These are phyloP conservation scores for Dicrurus megarhynchus DNA, from an alignment of 2,113 vertebrate genomes.

Conservation along the genomic window DNA sequence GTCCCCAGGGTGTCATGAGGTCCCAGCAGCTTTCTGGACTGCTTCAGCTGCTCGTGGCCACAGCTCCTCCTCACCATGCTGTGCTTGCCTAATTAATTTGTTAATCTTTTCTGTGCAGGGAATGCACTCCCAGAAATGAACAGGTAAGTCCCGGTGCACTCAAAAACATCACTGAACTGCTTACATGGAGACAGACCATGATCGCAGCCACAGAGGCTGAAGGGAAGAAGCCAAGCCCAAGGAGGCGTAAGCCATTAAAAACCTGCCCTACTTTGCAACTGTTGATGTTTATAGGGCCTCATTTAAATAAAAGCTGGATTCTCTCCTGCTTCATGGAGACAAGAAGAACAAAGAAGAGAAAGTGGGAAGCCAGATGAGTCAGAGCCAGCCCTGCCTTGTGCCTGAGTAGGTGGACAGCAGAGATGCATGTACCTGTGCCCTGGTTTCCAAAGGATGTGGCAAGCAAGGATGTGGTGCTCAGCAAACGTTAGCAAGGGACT, in stretches of 20 bases:
- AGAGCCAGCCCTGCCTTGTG: not conserved
- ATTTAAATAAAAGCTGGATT: slow-evolving; percentile 6
- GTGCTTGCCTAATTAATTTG: not conserved
- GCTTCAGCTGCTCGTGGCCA: not conserved
- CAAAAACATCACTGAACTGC: not conserved
- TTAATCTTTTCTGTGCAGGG: not conserved
- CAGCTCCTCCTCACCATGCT: not conserved
- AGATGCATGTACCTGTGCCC: not conserved
- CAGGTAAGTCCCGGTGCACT: not conserved
- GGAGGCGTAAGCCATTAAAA: not conserved
- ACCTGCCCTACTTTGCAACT: not conserved
- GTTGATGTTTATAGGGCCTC: not conserved
- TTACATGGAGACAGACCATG: not conserved
- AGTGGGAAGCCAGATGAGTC: slow-evolving; percentile 14
- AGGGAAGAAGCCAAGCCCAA: not conserved
- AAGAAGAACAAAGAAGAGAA: not conserved
- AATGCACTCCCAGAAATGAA: not conserved
- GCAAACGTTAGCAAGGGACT: not conserved
- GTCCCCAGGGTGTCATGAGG: not conserved
- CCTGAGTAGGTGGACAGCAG: not conserved
- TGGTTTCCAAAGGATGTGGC: not conserved
- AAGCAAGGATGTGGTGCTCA: not conserved
- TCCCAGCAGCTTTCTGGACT: not conserved
- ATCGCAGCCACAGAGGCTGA: not conserved
- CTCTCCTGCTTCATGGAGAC: not conserved